phyloP scores from a whole-genome alignment of 2,113 vertebrate genomes.

The Apodemus speciosus region DNA sequence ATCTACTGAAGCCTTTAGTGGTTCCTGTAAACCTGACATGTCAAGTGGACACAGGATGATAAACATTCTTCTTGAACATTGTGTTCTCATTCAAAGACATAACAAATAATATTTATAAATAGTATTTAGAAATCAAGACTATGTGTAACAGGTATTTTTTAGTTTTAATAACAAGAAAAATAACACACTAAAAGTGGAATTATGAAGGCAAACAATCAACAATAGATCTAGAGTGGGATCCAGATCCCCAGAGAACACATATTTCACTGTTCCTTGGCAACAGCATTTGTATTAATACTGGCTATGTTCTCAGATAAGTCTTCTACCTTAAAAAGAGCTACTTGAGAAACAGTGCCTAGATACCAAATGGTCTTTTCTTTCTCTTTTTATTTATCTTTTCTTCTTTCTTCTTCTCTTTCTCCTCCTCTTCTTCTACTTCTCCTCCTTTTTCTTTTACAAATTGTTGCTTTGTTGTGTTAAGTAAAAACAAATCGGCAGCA shows the following conservation, averaged over 20 bases:
- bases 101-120: no score
- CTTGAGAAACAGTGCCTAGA: conserved; percentile 53
- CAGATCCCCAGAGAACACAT: background rate
- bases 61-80: background rate
- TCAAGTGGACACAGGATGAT: background rate
- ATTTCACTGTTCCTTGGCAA: background rate
- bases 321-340: conserved; percentile 56
- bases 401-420: no score
- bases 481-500: conserved; percentile 63
- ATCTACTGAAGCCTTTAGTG: background rate
- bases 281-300: background rate
- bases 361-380: background rate
- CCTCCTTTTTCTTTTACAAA: conserved; percentile 14
- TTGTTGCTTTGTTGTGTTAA: conserved; percentile 56
- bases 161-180: conserved; percentile 12
- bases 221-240: background rate
- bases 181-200: background rate
- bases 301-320: conserved; percentile 28
- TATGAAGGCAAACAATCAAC: conserved; percentile 12
- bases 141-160: background rate
- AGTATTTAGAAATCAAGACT: background rate
- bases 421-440: background rate
- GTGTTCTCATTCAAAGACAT: background rate
- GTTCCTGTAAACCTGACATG: background rate
- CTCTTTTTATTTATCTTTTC: no score